Evolutionary conservation across 2,797 vertebrate species (phyloP).

Genomic region (Coluber constrictor): DNA sequence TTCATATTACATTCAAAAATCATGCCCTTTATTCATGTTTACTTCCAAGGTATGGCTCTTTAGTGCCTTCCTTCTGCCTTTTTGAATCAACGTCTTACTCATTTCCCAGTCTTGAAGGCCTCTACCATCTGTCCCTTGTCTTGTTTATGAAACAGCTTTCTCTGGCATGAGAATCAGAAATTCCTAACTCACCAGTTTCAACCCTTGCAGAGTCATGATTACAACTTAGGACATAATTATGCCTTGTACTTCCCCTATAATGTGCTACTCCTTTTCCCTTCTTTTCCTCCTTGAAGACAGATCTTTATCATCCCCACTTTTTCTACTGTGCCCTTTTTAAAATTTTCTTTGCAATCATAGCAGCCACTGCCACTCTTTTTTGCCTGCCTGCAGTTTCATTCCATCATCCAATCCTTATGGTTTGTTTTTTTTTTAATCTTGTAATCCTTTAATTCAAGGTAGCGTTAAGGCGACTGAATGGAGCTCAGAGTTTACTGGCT

Average conservation of each 20-base stretch:
- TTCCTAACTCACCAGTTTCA: neutral
- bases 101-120: neutral
- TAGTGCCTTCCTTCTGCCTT: neutral
- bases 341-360: neutral
- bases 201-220: neutral
- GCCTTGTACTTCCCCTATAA: neutral
- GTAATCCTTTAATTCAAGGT: neutral
- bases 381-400: neutral
- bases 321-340: neutral
- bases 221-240: neutral
- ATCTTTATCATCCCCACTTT: neutral
- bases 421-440: neutral
- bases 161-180: neutral
- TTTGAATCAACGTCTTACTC: neutral
- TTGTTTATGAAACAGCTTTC: neutral
- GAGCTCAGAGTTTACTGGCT: neutral
- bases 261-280: neutral
- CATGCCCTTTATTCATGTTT: neutral
- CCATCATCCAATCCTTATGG: neutral
- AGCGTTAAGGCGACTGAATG: fast-evolving
- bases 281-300: neutral
- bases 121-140: neutral
- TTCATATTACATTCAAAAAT: neutral
- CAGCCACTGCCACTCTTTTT: neutral
- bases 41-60: neutral